phyloP scores from a whole-genome alignment of 1,140 invertebrate genomes.

The Lepidurus apus region DNA sequence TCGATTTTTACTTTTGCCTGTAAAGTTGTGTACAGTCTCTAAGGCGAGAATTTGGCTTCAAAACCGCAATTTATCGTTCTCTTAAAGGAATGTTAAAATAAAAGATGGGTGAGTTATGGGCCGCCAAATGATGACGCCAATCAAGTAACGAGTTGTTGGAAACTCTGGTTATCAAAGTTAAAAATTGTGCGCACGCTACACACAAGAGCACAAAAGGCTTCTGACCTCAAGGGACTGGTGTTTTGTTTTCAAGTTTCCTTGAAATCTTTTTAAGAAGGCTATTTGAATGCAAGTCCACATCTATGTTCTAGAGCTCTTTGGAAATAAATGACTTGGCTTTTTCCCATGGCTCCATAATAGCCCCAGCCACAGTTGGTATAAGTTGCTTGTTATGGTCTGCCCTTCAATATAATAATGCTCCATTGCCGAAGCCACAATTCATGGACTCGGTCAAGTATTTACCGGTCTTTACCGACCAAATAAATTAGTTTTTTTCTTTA shows the following conservation, averaged over 20 bases:
- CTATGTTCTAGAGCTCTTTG: constrained; percentile 19
- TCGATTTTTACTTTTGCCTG: too few relatives aligned
- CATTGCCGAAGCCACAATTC: constrained; percentile 18
- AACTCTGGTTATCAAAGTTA: not conserved
- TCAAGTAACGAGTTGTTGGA: constrained; percentile 15
- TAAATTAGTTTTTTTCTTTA: not conserved
- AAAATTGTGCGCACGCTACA: constrained; percentile 1
- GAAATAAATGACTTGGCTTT: constrained; percentile 22
- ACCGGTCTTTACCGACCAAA: constrained; percentile 14
- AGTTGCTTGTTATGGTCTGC: constrained; percentile 21
- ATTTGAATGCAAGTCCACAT: constrained; percentile 19
- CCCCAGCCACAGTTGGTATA: constrained; percentile 20
- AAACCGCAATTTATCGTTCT: not conserved
- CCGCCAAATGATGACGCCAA: constrained; percentile 11
- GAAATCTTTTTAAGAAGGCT: not conserved
- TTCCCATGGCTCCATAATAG: constrained; percentile 7
- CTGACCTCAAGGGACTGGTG: not conserved
- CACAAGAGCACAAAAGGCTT: not conserved
- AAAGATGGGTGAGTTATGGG: constrained; percentile 11
- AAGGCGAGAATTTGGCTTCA: too few relatives aligned
- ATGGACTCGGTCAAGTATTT: constrained; percentile 21
- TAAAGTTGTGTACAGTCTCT: too few relatives aligned
- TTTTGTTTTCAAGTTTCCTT: not conserved
- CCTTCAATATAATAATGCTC: constrained; percentile 22
- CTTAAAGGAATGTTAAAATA: not conserved